phyloP scores from a whole-genome alignment of 2,888 invertebrate species.

The Helobdella robusta region DNA sequence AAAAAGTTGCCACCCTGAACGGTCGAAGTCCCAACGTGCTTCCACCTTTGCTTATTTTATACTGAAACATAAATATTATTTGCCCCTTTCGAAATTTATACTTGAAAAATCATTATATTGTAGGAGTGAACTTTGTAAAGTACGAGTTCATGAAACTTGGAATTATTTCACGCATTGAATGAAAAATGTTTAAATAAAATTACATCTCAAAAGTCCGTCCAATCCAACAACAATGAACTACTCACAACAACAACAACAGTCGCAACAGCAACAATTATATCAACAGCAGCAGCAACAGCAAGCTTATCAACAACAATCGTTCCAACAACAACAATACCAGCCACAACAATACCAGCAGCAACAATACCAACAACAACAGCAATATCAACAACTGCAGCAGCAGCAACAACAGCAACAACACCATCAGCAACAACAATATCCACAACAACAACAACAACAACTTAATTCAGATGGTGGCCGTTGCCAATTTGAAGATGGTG shows the following conservation, averaged over 20 bases:
- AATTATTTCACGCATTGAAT: neutral
- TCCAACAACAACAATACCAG: neutral
- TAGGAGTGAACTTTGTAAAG: neutral
- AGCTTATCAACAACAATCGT: neutral
- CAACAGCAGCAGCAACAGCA: neutral
- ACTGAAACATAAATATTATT: no score
- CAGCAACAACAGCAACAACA: neutral
- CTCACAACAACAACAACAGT: no score
- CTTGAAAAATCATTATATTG: no score
- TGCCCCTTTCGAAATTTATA: no score
- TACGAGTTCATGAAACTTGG: neutral
- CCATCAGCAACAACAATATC: neutral
- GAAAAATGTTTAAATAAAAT: neutral
- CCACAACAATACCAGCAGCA: neutral
- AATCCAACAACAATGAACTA: neutral
- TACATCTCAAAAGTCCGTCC: neutral
- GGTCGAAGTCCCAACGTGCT: no score
- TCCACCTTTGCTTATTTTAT: no score
- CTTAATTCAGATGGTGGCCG: constrained; percentile 8
- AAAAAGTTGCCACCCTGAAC: no score
- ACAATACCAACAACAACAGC: neutral
- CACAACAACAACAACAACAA: constrained; percentile 15
- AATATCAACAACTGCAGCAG: neutral
- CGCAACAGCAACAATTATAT: no score
- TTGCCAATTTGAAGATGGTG: constrained; percentile 21